phyloP scores from a whole-genome alignment of 2,888 invertebrate species.

The Mamestra brassicae region DNA sequence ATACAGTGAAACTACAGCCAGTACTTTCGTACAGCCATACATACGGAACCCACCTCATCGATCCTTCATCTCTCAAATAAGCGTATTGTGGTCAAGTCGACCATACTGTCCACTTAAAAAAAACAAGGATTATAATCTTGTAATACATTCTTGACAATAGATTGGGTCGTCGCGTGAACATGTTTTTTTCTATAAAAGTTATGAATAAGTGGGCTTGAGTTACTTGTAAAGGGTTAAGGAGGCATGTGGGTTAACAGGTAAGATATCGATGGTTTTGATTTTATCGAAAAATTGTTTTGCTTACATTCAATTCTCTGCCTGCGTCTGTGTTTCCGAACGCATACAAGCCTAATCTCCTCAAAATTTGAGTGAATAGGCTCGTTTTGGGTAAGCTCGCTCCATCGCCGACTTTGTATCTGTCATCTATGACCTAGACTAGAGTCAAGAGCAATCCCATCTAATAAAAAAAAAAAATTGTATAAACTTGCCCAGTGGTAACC shows the following conservation, averaged over 20 bases:
- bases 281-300: background rate
- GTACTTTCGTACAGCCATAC: slow-evolving; percentile 42
- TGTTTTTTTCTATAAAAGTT: slow-evolving; percentile 81
- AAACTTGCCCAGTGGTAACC: no score
- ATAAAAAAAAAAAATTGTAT: no score
- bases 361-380: no score
- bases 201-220: slow-evolving; percentile 86
- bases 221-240: slow-evolving; percentile 66
- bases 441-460: no score
- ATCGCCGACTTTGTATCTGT: no score
- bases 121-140: slow-evolving; percentile 84
- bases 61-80: slow-evolving; percentile 76
- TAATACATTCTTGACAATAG: slow-evolving; percentile 77
- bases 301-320: background rate
- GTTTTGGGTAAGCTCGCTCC: no score
- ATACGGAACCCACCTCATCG: slow-evolving; percentile 61
- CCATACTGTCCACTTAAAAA: slow-evolving; percentile 79
- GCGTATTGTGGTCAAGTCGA: slow-evolving; percentile 86
- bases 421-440: no score
- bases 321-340: no score
- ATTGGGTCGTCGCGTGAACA: slow-evolving; percentile 76
- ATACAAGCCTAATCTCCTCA: no score
- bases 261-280: slow-evolving; percentile 48
- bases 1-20: background rate
- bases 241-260: slow-evolving; percentile 27